Base-by-base conservation (phyloP, 1,140 invertebrate species). In the Aphidius ervi region DNA sequence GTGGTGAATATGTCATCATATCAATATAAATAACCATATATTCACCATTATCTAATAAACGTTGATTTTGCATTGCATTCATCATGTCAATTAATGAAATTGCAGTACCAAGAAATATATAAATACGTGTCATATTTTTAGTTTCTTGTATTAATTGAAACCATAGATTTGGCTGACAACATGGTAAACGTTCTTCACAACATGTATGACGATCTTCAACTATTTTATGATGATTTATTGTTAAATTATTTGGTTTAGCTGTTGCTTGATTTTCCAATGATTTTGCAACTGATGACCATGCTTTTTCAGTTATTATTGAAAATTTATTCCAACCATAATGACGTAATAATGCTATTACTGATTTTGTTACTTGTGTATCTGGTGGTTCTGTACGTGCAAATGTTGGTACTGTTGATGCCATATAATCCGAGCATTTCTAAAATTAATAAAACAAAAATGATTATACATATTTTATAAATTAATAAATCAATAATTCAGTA, bases 1-100 rank as follows among this genome's bases (percentile, higher is more conserved):
- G 87, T 46, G 81, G 76, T 8, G 87, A 85, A 75, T 93, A 95
- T 1, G 88, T 89, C 81, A 92, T 88, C 84, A 91, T 92, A 72
- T 98, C 94, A 6, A 97, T 89, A 74, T 92, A 93, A 70, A 98
- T 95, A 47, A 98, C 91, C 82, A 97, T 91, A 74, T 98, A 98
- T 73, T 97, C 91, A 9, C 95, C 94, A 59, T 93, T 88, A 20
- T 90, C 88, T 70, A 98, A 90, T 53, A 98, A 71, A 58, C 93
- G 87, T 55, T 89, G 82, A 56, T 88, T 88, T 72, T 96, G 89
- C 90, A 98, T 93, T 7, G 89, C 88, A 46, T 84, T 86, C 90
- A 98, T 94, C 81, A 98, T 88, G 62, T 95, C 91, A 50, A 94
- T 88, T 23, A 97, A 81, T 10, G 89, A 87, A 43, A 86, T 86